Evolutionary conservation across 2,113 vertebrate genomes (phyloP), one percentile per base, ranked within the genome.

Genomic region (Anguilla japonica): DNA sequence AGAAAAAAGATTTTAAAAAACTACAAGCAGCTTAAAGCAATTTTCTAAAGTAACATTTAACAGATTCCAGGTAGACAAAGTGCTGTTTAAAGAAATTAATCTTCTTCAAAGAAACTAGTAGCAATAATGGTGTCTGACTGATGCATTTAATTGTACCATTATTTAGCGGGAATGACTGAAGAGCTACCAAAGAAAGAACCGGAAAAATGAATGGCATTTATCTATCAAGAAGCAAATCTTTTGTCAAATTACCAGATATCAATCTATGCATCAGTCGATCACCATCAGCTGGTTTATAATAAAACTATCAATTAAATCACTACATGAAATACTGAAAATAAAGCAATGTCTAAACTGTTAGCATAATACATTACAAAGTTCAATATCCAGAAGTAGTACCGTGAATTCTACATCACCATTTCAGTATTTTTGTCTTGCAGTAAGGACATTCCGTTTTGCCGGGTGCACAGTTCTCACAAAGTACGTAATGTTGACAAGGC

Each of bases 21-120:
- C 93, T 96, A 96, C 95, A 97, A 97, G 96, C 96, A 97, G 96
- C 96, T 95, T 94, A 94, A 95, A 96, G 95, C 96, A 94, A 94
- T 94, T 88, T 80, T 92, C 94, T 93, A 94, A 91, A 92, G 88
- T 93, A 94, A 90, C 92, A 90, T 95, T 95, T 94, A 96, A 94
- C 93, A 94, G 94, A 92, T 91, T 94, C 94, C 94, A 92, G 75
- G 88, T 93, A 94, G 94, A 96, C 96, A 98, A 97, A 97, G 97
- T 97, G 96, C 97, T 97, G 97, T 93, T 94, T 92, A 90, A 91
- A 95, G 92, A 95, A 94, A 94, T 89, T 82, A 93, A 94, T 90
- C 91, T 93, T 93, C 93, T 93, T 94, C 93, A 46, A 95, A 90
- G 94, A 92, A 95, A 91, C 93, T 95, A 94, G 93, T 96, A 94